Base-by-base conservation (phyloP, 2,888 invertebrate genomes). In the Zelleria hepariella region DNA sequence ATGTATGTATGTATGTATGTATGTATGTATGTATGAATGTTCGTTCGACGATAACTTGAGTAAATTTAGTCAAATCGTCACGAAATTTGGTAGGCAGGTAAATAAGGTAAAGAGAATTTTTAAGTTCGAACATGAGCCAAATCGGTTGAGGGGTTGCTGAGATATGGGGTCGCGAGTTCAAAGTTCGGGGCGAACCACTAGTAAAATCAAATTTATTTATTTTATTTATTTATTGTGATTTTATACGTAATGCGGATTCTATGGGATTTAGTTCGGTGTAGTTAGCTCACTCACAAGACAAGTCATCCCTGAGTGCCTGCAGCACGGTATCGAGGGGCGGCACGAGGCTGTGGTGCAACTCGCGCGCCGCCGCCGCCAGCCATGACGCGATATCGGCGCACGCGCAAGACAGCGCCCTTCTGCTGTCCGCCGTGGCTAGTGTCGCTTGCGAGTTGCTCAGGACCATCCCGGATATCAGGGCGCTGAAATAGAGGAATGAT, bases 391-490 rank as follows among this genome's bases (percentile, higher is more conserved):
- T 65, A 59, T 88, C 88, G 0, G 82, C 74, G 68, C 86, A 83
- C 0, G 82, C 86, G 63, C 86, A 86, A 55, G 78, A 80, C 0
- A 86, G 66, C 0, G 84, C 76, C 57, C 80, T 80, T 0, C 78
- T 71, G 26, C 80, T 77, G 5, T 77, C 74, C 0, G 66, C 61
- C 0, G 80, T 79, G 0, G 86, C 85, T 8, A 67, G 49, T 2
- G 75, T 73, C 0, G 87, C 84, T 61, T 87, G 86, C 63, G 87
- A 87, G 61, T 85, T 87, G 67, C 82, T 86, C 0, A 87, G 69
- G 5, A 75, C 78, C 87, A 88, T 87, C n/a, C 86, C 86, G 1
- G 79, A 72, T 66, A 86, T 77, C 0, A 86, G 67, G 18, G 72
- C 71, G 64, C 88, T 88, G 75, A 53, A 68, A 69, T 15, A 10